Base-by-base conservation (phyloP, 1,140 invertebrate genomes). In the Pomacea maculata region DNA sequence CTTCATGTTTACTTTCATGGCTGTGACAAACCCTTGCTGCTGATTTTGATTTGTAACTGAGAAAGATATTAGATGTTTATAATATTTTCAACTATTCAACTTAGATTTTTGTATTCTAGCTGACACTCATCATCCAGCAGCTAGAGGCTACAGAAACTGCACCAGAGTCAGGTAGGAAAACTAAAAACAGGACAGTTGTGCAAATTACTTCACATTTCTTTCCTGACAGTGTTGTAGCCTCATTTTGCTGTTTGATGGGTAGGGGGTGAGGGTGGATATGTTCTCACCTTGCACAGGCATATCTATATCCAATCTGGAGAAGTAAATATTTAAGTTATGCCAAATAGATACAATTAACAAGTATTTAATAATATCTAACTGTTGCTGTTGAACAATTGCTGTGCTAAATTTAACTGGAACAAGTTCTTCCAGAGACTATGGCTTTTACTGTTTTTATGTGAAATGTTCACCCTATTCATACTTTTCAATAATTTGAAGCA, bases 161-260 rank as follows among this genome's bases (percentile, higher is more conserved):
- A 52, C 21, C 64, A 64, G 61, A 77, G 19, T 77, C 75, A 52
- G 75, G 75, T 77, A 52, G 45, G 75, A 34, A 57, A 7, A n/a
- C 11, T 55, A 25, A 57, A n/a, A 45, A 45, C 25, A 25, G 25
- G 25, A 45, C 34, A 45, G 6, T 6, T 45, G 34, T 45, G 34
- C 6, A 45, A 6, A 45, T 45, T 4, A 45, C 34, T 45, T 45
- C 34, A 45, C 34, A 45, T 45, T 45, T 45, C 34, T 45, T 45
- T 45, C 34, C 34, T 45, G 34, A 45, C 6, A 45, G 34, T 45
- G 34, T 45, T 45, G 34, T 45, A 45, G 34, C 34, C 34, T 45
- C 34, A 45, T 45, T 45, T 45, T 45, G 34, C 34, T 75, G 52
- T 75, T 15, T 75, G 73, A 45, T 52, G n/a, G 45, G 55, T 21